Percentiles rank a stretch among this genome's conserved stretches.
These are phyloP conservation scores for Epinephelus coioides DNA, from an alignment of 2,797 vertebrate genomes.

Conservation along the genomic window DNA sequence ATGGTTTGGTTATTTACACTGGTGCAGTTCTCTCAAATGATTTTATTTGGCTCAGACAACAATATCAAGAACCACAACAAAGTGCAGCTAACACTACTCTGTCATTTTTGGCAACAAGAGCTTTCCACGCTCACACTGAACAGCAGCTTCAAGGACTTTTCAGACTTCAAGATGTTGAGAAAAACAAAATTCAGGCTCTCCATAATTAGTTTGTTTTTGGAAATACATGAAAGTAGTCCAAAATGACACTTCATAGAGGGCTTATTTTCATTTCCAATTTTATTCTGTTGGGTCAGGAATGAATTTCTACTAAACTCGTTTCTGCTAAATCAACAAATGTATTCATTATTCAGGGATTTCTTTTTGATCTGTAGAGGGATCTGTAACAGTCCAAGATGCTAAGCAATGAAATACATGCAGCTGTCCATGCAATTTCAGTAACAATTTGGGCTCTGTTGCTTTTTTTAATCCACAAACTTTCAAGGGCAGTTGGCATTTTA, in stretches of 20 bases:
- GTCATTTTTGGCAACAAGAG: not conserved
- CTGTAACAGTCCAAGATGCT: not conserved
- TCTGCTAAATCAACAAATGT: conserved; percentile 40
- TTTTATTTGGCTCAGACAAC: not conserved
- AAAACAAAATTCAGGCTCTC: conserved; percentile 13
- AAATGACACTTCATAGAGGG: conserved; percentile 21
- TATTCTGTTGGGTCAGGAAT: conserved; percentile 28
- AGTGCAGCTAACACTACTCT: not conserved
- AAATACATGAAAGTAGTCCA: conserved; percentile 36
- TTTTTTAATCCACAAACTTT: conserved; percentile 1
- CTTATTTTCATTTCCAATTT: conserved; percentile 16
- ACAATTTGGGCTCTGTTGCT: not conserved
- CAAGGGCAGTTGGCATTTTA: not conserved
- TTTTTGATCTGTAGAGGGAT: conserved; percentile 19
- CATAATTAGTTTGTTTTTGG: conserved; percentile 1
- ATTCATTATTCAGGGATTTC: not conserved
- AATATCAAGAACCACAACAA: not conserved
- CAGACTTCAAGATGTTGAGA: conserved; percentile 17
- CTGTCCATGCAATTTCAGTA: not conserved
- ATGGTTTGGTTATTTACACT: not conserved
- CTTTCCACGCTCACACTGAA: not conserved
- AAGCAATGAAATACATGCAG: not conserved
- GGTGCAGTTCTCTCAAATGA: not conserved
- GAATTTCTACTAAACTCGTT: not conserved
- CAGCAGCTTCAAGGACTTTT: conserved; percentile 15